Evolutionary conservation across 2,113 vertebrate species (phyloP).

Genomic region (Aphyosemion australe): DNA sequence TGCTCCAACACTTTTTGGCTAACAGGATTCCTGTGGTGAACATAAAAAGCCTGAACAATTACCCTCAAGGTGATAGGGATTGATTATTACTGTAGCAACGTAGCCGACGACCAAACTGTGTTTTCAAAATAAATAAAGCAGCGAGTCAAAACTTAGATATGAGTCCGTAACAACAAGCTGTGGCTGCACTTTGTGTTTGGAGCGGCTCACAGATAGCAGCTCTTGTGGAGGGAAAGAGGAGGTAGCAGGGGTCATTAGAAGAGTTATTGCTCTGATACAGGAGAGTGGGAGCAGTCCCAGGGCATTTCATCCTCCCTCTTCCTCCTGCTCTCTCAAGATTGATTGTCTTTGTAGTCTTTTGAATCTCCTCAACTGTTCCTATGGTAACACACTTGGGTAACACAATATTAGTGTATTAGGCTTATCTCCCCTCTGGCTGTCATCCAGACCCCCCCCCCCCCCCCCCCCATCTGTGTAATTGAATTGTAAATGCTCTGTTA

Average conservation of each 20-base stretch:
- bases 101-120: constrained; percentile 31
- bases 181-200: constrained; percentile 57
- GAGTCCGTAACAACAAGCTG: constrained; percentile 39
- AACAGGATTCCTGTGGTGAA: constrained; percentile 23
- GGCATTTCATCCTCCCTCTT: constrained; percentile 78
- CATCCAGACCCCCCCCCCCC: constrained; percentile 77
- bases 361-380: constrained; percentile 77
- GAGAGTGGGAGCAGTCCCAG: constrained; percentile 76
- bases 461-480: constrained; percentile 76
- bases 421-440: constrained; percentile 80
- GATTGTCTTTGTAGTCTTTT: constrained; percentile 81
- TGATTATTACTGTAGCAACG: constrained; percentile 53
- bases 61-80: constrained; percentile 26
- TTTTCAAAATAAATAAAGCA: constrained; percentile 54
- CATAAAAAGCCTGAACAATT: constrained; percentile 22
- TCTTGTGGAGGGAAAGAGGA: constrained; percentile 50
- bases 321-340: constrained; percentile 78
- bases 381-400: constrained; percentile 81
- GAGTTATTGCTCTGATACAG: constrained; percentile 78
- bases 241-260: constrained; percentile 77
- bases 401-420: constrained; percentile 83
- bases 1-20: constrained; percentile 5
- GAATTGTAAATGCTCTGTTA: constrained; percentile 80
- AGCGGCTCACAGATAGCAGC: constrained; percentile 52
- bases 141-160: constrained; percentile 40